phyloP scores from a whole-genome alignment of 2,797 vertebrate genomes.

The Podarcis lilfordi region DNA sequence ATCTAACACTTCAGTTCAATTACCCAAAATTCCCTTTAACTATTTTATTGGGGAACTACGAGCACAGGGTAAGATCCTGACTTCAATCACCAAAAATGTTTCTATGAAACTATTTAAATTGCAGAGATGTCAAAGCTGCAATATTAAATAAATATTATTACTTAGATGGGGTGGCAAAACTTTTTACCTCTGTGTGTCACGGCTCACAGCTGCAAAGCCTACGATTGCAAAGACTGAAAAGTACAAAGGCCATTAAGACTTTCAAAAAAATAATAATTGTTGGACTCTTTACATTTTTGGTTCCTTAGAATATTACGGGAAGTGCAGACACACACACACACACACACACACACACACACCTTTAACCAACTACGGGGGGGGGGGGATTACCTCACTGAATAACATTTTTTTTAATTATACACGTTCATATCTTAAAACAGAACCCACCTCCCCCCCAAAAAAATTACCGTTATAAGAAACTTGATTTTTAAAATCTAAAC shows the following conservation, averaged over 20 bases:
- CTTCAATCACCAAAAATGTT: not conserved
- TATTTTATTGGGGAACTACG: not conserved
- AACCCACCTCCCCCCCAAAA: too few relatives aligned
- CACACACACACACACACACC: not conserved
- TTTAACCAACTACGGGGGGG: not conserved
- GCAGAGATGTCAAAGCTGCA: not conserved
- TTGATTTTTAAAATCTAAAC: not conserved
- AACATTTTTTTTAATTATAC: not conserved
- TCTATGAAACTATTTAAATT: not conserved
- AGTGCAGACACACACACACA: not conserved
- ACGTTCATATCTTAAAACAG: not conserved
- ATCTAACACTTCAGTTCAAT: not conserved
- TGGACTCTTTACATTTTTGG: not conserved
- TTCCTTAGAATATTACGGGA: not conserved
- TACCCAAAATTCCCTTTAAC: not conserved
- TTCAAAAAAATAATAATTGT: constrained; percentile 56
- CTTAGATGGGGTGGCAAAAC: constrained; percentile 27
- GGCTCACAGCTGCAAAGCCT: constrained; percentile 46
- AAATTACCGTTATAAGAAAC: not conserved
- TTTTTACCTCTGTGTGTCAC: not conserved
- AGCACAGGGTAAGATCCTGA: too few relatives aligned
- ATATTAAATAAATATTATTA: not conserved
- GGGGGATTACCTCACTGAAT: not conserved
- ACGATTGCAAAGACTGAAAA: constrained; percentile 34
- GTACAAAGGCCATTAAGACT: constrained; percentile 54